Evolutionary conservation across 2,888 invertebrate genomes (phyloP), one percentile per base, ranked within the genome.

Genomic region (Amphipyra berbera): DNA sequence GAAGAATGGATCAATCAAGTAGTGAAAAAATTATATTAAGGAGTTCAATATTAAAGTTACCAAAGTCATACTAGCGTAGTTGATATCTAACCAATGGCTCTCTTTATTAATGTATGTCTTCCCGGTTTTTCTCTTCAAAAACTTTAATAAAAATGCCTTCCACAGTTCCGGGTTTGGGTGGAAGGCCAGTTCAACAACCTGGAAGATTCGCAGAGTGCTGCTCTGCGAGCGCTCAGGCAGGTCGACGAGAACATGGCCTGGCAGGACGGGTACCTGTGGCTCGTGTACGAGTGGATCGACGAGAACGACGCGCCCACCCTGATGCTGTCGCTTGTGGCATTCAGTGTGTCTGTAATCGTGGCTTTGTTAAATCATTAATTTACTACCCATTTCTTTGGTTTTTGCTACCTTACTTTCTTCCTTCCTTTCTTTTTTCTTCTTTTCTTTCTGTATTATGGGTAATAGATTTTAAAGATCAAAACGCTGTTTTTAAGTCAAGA

Each of bases 221-320:
- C 89, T 0, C 48, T 68, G 0, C 68, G 84, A 1, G 85, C 85
- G 0, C 52, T 75, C 0, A 55, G 21, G 0, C 71, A 79, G 6
- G 82, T 87, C 0, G 2, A n/a, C 0, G 87, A 91, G 27, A 87
- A 91, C 45, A 9, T 83, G 0, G 21, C 15, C 0, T 95, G 95
- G 94, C 68, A 79, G 0, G 30, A 56, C 0, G 48, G 55, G 0
- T 59, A 84, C 8, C 37, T 88, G 10, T 80, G 89, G 0, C 48
- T 71, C 0, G 88, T 91, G 0, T 95, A 94, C 66, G 88, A 91
- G 12, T 94, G 95, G 95, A 93, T 95, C 5, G 87, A 91, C 5
- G 90, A 90, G 33, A 95, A 94, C 33, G 86, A 91, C 63, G 93
- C 92, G 0, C 82, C 88, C 0, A 88, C 88, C 0, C 33, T 90